These are phyloP conservation scores for Xerus rutilus DNA, from an alignment of 2,797 vertebrate species.

Conservation along the genomic window DNA sequence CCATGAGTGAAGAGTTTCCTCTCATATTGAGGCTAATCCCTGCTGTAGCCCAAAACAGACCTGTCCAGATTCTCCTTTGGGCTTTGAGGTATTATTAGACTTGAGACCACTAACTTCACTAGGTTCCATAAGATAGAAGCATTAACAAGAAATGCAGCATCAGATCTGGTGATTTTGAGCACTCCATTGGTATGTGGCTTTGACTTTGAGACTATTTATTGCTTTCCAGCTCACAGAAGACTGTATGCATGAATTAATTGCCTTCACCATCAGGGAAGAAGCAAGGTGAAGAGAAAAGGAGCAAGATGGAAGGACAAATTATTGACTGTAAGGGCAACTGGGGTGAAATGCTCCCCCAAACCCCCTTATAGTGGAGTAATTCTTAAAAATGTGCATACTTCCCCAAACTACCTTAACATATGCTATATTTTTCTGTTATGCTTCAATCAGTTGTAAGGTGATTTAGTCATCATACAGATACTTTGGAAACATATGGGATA, in stretches of 20 bases:
- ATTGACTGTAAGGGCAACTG: not conserved
- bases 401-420: not conserved
- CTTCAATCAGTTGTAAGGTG: constrained; percentile 8
- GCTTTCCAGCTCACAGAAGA: not conserved
- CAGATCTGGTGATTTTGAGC: not conserved
- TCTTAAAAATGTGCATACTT: not conserved
- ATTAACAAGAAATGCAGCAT: not conserved
- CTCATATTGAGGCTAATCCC: not conserved
- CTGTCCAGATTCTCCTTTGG: not conserved
- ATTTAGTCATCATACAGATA: constrained; percentile 16
- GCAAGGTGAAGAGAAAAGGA: not conserved
- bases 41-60: not conserved
- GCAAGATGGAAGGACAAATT: not conserved
- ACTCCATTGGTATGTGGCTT: not conserved
- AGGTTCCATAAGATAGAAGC: not conserved
- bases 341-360: not conserved
- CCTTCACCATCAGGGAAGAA: not conserved
- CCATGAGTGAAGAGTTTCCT: not conserved
- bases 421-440: not conserved
- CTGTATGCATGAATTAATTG: not conserved
- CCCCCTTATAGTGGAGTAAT: not conserved
- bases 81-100: not conserved
- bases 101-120: not conserved
- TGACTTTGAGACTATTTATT: not conserved
- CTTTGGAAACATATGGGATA: constrained; percentile 11